phyloP scores from a whole-genome alignment of 64 coral and sea anemone genomes.

The Porites australiensis region DNA sequence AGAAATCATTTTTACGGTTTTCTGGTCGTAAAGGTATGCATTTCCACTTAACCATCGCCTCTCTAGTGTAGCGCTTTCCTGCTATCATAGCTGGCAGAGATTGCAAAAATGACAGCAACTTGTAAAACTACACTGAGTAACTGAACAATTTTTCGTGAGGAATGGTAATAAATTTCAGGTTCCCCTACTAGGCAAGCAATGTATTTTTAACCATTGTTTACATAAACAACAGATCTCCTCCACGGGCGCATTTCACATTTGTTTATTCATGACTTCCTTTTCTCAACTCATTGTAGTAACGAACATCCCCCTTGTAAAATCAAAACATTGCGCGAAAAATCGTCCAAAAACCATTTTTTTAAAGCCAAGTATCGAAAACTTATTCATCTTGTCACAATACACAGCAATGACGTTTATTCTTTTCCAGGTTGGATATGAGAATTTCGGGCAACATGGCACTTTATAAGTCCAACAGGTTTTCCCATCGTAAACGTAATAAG shows the following conservation, averaged over 20 bases:
- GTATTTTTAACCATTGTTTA: slow-evolving; percentile 24
- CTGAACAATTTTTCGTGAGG: background rate
- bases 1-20: slow-evolving; percentile 2
- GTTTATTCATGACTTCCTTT: too few relatives aligned
- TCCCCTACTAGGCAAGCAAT: background rate
- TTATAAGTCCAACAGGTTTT: background rate
- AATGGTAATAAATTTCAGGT: background rate
- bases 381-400: too few relatives aligned
- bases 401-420: too few relatives aligned
- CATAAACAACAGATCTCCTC: background rate
- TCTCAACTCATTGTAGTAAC: too few relatives aligned
- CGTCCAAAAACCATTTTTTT: too few relatives aligned
- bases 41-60: background rate
- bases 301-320: too few relatives aligned
- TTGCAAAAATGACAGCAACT: background rate
- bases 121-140: too few relatives aligned
- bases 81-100: background rate
- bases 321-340: too few relatives aligned
- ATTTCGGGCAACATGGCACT: too few relatives aligned
- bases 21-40: background rate
- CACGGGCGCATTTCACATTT: background rate
- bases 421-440: too few relatives aligned
- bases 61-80: background rate
- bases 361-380: too few relatives aligned
- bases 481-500: background rate